Percentiles rank a stretch among this genome's conserved stretches.
Evolutionary conservation across 2,113 vertebrate species (phyloP).

Genomic region (Hippocampus mohnikei): DNA sequence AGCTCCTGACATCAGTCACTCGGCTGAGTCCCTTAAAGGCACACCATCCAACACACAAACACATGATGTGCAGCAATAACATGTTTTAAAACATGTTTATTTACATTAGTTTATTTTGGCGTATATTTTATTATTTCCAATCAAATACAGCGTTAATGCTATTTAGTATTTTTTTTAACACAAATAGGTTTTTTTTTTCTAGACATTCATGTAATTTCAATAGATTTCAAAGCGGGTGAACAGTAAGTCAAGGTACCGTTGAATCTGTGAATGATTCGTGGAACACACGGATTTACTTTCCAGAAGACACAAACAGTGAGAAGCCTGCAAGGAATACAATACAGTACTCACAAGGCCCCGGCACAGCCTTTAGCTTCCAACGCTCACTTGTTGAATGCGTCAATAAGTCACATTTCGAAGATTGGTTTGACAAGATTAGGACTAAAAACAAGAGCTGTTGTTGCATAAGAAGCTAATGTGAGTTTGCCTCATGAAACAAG

Average conservation of each 20-base stretch:
- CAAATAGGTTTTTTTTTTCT: no score
- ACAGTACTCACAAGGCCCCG: conserved; percentile 32
- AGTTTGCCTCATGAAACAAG: conserved; percentile 33
- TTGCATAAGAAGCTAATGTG: conserved; percentile 20
- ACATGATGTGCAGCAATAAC: no score
- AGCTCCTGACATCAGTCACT: neutral
- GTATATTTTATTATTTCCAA: no score
- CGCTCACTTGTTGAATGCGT: conserved; percentile 52
- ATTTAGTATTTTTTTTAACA: no score
- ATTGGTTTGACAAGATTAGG: neutral
- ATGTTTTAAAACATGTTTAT: no score
- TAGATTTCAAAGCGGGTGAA: neutral
- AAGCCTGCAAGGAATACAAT: conserved; percentile 34
- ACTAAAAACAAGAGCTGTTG: neutral
- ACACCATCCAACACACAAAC: no score
- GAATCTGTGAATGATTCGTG: neutral
- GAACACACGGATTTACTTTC: conserved; percentile 20
- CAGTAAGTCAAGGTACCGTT: neutral
- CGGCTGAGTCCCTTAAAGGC: neutral
- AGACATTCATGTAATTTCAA: neutral
- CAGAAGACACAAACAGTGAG: conserved; percentile 39
- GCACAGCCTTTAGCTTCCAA: conserved; percentile 5
- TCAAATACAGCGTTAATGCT: no score
- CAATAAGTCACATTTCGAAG: neutral
- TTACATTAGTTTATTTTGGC: no score